Conservation (phyloP, 2,113 vertebrate species). For the Hirundichthys speculiger region DNA sequence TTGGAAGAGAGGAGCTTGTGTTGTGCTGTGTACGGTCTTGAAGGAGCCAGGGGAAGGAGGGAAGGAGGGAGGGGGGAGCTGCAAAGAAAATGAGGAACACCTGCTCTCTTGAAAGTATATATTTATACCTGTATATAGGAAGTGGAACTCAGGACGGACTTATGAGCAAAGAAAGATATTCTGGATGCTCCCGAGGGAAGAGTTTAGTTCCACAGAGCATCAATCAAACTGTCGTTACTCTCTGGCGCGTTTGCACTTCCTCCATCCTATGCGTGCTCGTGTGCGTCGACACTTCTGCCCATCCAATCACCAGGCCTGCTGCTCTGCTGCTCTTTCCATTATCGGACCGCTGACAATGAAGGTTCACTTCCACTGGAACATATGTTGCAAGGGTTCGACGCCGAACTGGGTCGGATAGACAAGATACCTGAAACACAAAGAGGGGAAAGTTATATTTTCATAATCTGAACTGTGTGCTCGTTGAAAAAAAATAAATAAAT, state of each 20-base stretch:
- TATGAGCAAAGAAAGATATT: conserved; percentile 11
- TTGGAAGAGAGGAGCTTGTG: conserved; percentile 61
- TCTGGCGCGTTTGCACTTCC: conserved; percentile 54
- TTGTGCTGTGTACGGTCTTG: conserved; percentile 36
- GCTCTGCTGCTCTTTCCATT: conserved; percentile 66
- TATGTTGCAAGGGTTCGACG: conserved; percentile 7
- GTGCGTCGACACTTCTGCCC: conserved; percentile 32
- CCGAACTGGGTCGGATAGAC: not conserved
- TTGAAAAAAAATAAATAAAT: not conserved
- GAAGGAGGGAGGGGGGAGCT: not conserved
- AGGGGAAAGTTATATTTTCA: not conserved
- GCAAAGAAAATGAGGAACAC: conserved; percentile 46
- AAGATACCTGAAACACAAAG: conserved; percentile 9
- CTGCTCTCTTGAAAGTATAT: conserved; percentile 24
- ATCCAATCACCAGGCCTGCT: conserved; percentile 32
- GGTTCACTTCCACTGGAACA: conserved; percentile 32
- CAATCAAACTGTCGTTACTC: conserved; percentile 27
- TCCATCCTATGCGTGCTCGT: conserved; percentile 50
- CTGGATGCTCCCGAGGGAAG: conserved; percentile 29
- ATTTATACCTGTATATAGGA: not conserved
- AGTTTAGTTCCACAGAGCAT: conserved; percentile 6
- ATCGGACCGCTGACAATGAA: conserved; percentile 20
- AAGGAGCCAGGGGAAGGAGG: conserved; percentile 13
- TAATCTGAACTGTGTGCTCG: not conserved
- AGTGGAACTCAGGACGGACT: not conserved